These are phyloP conservation scores for Perca fluviatilis DNA, from an alignment of 2,113 vertebrate species.

Conservation along the genomic window DNA sequence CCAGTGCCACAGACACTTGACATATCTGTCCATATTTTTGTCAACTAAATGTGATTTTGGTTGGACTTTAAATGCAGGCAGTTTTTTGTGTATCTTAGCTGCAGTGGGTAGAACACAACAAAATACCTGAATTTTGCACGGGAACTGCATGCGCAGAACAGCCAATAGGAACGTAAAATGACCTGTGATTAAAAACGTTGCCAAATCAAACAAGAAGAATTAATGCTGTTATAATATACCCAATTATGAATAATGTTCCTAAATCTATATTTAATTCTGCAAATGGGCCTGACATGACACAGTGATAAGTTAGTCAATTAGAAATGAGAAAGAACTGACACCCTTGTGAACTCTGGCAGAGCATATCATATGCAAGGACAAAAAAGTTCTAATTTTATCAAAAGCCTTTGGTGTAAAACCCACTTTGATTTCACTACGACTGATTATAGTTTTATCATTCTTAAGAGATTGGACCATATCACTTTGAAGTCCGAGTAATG, in stretches of 20 bases:
- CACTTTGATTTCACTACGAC: conserved; percentile 47
- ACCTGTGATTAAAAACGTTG: not conserved
- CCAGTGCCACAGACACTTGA: no score
- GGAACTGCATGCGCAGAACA: no score
- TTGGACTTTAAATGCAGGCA: not conserved
- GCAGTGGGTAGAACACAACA: no score
- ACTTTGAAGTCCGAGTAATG: conserved; percentile 62
- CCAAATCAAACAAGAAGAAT: not conserved
- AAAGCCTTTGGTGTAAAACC: conserved; percentile 27
- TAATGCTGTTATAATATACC: not conserved
- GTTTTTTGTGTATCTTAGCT: no score
- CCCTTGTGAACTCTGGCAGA: conserved; percentile 15
- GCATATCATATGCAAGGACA: conserved; percentile 18
- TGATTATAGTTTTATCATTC: conserved; percentile 63
- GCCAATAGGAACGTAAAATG: no score
- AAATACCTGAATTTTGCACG: no score
- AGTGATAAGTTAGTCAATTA: not conserved
- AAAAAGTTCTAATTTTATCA: conserved; percentile 35
- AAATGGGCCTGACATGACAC: not conserved
- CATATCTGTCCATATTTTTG: not conserved
- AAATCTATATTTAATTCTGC: not conserved
- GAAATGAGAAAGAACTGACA: not conserved
- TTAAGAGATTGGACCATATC: conserved; percentile 46
- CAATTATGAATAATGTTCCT: not conserved
- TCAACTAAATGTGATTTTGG: not conserved